Evolutionary conservation across 2,888 invertebrate genomes (phyloP), one percentile per base, ranked within the genome.

Genomic region (Tipula unca): DNA sequence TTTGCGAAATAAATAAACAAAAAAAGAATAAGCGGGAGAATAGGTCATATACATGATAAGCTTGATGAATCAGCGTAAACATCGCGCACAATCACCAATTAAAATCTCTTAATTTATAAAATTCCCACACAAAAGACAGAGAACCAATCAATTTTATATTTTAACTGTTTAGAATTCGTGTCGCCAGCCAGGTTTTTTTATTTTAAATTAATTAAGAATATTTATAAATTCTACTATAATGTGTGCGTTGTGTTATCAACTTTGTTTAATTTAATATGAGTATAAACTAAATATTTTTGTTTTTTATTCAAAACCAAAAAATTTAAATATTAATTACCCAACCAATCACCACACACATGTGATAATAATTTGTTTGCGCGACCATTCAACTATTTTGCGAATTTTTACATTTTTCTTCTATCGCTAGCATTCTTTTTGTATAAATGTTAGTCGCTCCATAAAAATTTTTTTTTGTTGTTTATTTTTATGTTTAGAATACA

Each of bases 301-400:
- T 25, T 25, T 69, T 13, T 69, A 25, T 25, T 25, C 25, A 69
- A 69, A 69, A 25, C 69, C 20, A 25, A 69, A 69, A 69, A 69
- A 69, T 69, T 69, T 69, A 25, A 69, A 69, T 69, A 69, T 69
- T 69, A 69, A 69, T 69, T 69, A 69, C 69, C 69, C 69, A 69
- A 20, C 69, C 69, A 69, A 69, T 69, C 69, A 69, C 69, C 69
- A 69, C 69, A 69, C 25, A 69, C 69, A 69, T 69, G 69, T 69
- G 69, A 69, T 69, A 69, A 69, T 25, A 69, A 69, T 69, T 69
- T 69, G 69, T 69, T 69, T 69, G 69, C 69, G 69, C 69, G 69
- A 69, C 69, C 69, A 69, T 69, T 69, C 69, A 69, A 69, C 69
- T 69, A 69, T 69, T 69, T 69, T 25, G 69, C 69, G 69, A 69